phyloP scores from a whole-genome alignment of 2,797 vertebrate species.

The Alca torda region DNA sequence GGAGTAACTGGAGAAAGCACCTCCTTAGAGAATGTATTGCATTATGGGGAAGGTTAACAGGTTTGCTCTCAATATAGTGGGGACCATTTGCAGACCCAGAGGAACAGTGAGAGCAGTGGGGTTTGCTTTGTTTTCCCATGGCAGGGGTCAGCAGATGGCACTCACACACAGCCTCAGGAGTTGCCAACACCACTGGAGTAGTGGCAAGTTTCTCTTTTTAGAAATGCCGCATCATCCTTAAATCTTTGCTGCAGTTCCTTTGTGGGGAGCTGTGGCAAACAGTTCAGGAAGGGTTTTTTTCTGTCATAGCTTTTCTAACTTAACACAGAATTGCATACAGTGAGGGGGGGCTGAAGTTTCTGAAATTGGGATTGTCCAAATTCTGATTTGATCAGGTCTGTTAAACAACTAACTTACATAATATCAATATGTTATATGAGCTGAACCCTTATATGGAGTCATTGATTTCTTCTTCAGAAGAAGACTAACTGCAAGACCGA shows the following conservation, averaged over 20 bases:
- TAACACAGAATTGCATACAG: not conserved
- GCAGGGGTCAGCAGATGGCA: conserved; percentile 64
- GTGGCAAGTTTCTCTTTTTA: conserved; percentile 46
- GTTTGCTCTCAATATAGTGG: not conserved
- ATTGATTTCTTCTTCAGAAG: not conserved
- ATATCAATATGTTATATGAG: not conserved
- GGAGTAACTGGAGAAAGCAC: not conserved
- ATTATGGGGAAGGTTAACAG: not conserved
- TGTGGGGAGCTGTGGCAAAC: conserved; percentile 18
- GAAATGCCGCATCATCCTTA: conserved; percentile 52
- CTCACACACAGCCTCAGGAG: conserved; percentile 57
- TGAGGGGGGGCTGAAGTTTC: not conserved
- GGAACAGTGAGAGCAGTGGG: not conserved
- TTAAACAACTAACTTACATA: not conserved
- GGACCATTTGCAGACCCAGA: not conserved
- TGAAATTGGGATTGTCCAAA: not conserved
- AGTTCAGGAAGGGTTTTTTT: not conserved
- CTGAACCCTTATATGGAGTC: not conserved
- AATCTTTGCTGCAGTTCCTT: conserved; percentile 40
- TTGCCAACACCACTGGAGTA: not conserved
- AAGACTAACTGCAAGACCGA: not conserved
- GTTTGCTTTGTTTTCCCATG: not conserved
- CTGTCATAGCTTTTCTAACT: not conserved
- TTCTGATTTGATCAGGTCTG: not conserved
- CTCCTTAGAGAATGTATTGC: not conserved